These are phyloP conservation scores for Parnassius mnemosyne DNA, from an alignment of 2,888 invertebrate species.

Conservation along the genomic window DNA sequence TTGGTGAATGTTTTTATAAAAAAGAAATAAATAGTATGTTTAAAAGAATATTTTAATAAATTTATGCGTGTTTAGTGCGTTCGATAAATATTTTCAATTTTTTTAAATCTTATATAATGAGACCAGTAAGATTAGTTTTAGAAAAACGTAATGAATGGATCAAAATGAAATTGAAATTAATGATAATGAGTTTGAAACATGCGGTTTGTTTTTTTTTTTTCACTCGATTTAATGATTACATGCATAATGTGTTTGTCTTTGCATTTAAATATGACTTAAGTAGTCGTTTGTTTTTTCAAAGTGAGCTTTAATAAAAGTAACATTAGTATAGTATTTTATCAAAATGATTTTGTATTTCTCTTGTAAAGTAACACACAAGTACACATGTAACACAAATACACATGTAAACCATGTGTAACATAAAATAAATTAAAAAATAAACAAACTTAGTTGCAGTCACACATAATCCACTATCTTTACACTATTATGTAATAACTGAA, in stretches of 20 bases:
- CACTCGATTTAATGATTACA: slow-evolving; percentile 2
- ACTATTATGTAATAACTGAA: too few species aligned
- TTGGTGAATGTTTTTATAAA: background rate
- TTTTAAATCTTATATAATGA: slow-evolving; percentile 11
- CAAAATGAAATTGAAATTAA: slow-evolving; percentile 19
- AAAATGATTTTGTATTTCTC: too few species aligned
- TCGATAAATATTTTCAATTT: background rate
- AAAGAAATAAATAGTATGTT: too few species aligned
- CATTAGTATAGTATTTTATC: too few species aligned
- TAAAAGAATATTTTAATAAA: too few species aligned
- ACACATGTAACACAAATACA: too few species aligned
- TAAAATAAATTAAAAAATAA: too few species aligned
- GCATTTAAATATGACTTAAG: slow-evolving; percentile 7
- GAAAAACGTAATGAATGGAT: slow-evolving; percentile 17
- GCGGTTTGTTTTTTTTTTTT: slow-evolving; percentile 6
- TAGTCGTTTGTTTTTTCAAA: background rate
- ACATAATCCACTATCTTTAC: too few species aligned
- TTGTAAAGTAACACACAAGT: too few species aligned
- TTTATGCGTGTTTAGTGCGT: too few species aligned
- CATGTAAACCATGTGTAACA: too few species aligned
- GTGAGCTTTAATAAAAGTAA: background rate
- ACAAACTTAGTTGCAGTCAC: too few species aligned
- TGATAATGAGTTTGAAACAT: slow-evolving; percentile 14
- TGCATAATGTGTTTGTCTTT: background rate
- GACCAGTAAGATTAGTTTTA: slow-evolving; percentile 14